Percentiles rank a stretch among this genome's conserved stretches.
These are phyloP conservation scores for Synchiropus splendidus DNA, from an alignment of 2,113 vertebrate species.

Conservation along the genomic window DNA sequence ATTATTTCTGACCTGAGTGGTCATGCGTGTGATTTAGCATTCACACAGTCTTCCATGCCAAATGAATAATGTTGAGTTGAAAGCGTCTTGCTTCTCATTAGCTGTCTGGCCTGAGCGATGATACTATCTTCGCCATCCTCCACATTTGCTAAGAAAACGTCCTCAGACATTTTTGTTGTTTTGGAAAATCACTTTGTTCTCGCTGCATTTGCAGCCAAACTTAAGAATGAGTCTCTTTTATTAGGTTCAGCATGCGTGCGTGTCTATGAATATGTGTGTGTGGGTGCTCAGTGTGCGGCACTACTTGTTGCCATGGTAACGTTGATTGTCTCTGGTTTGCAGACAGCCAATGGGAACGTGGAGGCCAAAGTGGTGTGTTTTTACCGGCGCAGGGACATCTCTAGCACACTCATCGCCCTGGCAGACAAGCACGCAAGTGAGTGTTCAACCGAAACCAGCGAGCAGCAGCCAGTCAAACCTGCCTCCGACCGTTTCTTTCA, in stretches of 20 bases:
- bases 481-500: no score
- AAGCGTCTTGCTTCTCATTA: no score
- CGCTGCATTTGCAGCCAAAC: slow-evolving; percentile 24
- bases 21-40: no score
- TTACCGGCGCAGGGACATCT: slow-evolving; percentile 93
- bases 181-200: slow-evolving; percentile 9
- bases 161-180: slow-evolving; percentile 13
- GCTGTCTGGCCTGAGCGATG: neutral
- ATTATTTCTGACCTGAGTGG: no score
- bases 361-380: slow-evolving; percentile 99
- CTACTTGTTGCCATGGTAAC: slow-evolving; percentile 61
- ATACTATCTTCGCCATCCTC: neutral
- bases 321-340: slow-evolving; percentile 57
- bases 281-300: slow-evolving; percentile 32
- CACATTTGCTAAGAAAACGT: no score
- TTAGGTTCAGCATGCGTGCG: slow-evolving; percentile 4
- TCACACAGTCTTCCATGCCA: no score
- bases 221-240: slow-evolving; percentile 25
- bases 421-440: slow-evolving; percentile 98
- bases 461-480: neutral
- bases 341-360: slow-evolving; percentile 97
- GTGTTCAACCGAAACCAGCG: slow-evolving; percentile 44
- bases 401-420: slow-evolving; percentile 88
- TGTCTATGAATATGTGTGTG: slow-evolving; percentile 6
- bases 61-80: no score